Evolutionary conservation across 1,140 invertebrate species (phyloP).

Genomic region (Rhizoglyphus robini): DNA sequence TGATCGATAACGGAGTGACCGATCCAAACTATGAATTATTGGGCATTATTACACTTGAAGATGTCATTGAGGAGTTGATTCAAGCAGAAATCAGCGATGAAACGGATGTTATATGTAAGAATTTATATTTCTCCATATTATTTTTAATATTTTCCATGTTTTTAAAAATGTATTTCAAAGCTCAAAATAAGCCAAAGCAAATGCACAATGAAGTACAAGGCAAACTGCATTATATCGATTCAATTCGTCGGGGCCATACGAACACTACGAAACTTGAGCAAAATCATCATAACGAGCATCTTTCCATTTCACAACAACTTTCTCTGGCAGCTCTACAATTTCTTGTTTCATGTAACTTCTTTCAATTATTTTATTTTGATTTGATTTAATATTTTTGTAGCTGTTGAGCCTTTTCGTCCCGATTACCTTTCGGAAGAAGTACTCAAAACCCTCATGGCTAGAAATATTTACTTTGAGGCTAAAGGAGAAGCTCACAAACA

Average conservation of each 20-base stretch:
- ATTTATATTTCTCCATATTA: not conserved
- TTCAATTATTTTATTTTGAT: conserved; percentile 30
- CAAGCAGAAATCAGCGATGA: conserved; percentile 87
- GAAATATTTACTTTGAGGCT: conserved; percentile 58
- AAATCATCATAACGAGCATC: conserved; percentile 46
- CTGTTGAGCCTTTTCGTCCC: conserved; percentile 69
- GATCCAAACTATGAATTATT: conserved; percentile 78
- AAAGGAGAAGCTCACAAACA: not conserved
- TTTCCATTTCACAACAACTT: conserved; percentile 68
- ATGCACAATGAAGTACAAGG: conserved; percentile 48
- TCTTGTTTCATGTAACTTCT: conserved; percentile 63
- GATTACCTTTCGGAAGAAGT: conserved; percentile 73
- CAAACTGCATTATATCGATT: conserved; percentile 64
- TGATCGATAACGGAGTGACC: conserved; percentile 57
- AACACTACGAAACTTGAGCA: conserved; percentile 38
- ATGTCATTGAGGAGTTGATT: conserved; percentile 86
- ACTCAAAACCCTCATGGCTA: conserved; percentile 66
- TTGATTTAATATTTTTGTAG: conserved; percentile 29
- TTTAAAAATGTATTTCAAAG: conserved; percentile 41
- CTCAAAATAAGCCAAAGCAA: conserved; percentile 64
- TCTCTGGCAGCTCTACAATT: conserved; percentile 85
- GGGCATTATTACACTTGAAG: conserved; percentile 79
- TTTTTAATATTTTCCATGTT: not conserved
- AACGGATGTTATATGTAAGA: conserved; percentile 74
- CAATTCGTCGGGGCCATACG: conserved; percentile 61